Evolutionary conservation across 1,140 invertebrate genomes (phyloP), one percentile per base, ranked within the genome.

Genomic region (Zaprionus kolodkinae): DNA sequence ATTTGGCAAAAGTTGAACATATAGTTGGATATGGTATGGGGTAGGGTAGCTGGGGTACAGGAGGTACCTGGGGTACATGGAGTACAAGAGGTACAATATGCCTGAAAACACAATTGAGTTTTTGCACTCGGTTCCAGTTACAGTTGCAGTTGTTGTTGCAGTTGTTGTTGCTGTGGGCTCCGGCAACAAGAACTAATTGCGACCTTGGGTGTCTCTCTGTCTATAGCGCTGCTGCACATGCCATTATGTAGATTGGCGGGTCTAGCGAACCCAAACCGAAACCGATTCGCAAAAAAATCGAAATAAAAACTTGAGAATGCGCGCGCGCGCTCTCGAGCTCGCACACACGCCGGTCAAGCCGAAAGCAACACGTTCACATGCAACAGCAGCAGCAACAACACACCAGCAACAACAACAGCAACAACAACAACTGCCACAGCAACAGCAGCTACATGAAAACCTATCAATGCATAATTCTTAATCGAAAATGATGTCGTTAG

Each of bases 141-240:
- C 21, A 75, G 73, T 25, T 65, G 60, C 21, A 54, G 21, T 35
- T 35, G 33, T 35, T 35, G 30, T 7, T 33, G 30, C n/a, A n/a
- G n/a, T 33, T 5, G 27, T 6, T 30, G 79, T 27, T 78, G 72
- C 33, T 66, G 60, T 59, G 21, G 21, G 30, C 74, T 62, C 66
- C 38, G 70, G 74, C 81, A 72, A 87, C 81, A 72, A 87, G 85
- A 87, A 89, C 85, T 87, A 89, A 87, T 87, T 87, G 80, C 84
- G 78, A 88, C 84, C 84, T 88, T 88, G 84, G 77, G 84, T 76
- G 75, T 65, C 70, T 45, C 43, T 21, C 21, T 21, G 21, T 21
- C 33, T 56, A 54, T 40, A 33, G 27, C 52, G 27, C 12, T 13
- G 7, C 55, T 48, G 71, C 62, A 43, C 84, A 79, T 87, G 85